phyloP scores from a whole-genome alignment of 2,113 vertebrate species.

The Choloepus hoffmanni region DNA sequence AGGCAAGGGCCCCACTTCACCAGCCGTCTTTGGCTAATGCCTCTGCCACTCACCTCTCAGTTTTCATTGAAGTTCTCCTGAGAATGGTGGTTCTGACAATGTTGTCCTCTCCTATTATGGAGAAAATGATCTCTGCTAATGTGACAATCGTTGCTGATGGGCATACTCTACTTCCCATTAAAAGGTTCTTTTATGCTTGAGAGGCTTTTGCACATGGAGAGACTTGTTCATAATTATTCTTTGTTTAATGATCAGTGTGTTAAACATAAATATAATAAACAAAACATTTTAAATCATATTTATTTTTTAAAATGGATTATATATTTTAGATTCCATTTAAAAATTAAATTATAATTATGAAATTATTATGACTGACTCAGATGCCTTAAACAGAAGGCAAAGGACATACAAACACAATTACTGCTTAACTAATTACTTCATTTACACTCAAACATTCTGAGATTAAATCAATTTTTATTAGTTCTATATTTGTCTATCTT shows the following conservation, averaged over 20 bases:
- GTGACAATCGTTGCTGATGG: conserved; percentile 26
- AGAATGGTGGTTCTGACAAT: conserved; percentile 24
- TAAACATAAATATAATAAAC: conserved; percentile 37
- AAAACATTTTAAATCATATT: conserved; percentile 40
- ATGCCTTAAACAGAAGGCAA: neutral
- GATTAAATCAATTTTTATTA: conserved; percentile 42
- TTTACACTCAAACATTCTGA: neutral
- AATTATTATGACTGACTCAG: conserved; percentile 20
- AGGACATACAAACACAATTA: neutral
- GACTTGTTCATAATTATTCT: neutral
- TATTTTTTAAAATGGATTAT: neutral
- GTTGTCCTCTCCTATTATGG: neutral
- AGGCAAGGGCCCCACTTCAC: neutral
- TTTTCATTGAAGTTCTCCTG: conserved; percentile 49
- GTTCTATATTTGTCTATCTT: conserved; percentile 6
- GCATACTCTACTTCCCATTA: neutral
- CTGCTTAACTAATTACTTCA: conserved; percentile 36
- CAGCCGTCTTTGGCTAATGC: neutral
- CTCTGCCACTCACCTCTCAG: neutral
- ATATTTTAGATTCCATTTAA: conserved; percentile 39
- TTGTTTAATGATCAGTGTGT: conserved; percentile 45
- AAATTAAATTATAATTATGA: conserved; percentile 41
- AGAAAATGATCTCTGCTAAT: conserved; percentile 56
- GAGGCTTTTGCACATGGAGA: neutral
- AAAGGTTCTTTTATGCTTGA: conserved; percentile 43